Percentiles rank a stretch among this genome's conserved stretches.
Conservation (phyloP, 92 coral and sea anemone genomes). For the Palythoa grandis region DNA sequence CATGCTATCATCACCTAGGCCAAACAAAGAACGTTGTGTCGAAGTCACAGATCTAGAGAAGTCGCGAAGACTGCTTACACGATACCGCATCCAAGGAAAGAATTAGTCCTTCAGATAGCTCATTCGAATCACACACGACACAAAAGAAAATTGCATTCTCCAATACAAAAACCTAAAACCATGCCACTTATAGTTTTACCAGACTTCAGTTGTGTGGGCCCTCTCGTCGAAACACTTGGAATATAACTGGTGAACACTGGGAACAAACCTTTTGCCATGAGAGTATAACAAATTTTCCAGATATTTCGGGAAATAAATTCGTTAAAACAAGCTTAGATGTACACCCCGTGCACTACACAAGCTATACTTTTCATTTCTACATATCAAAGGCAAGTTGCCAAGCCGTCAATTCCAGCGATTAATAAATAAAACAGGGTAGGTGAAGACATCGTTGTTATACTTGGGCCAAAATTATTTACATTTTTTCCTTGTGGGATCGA, state of each 20-base stretch:
- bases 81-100: not conserved
- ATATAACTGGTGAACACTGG: not conserved
- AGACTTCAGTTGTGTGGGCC: conserved; percentile 17
- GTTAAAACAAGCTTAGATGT: not conserved
- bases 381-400: not conserved
- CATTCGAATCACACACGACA: conserved; percentile 11
- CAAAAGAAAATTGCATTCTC: not conserved
- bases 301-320: not conserved
- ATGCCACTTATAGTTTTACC: not conserved
- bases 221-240: not conserved
- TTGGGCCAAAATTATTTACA: not conserved
- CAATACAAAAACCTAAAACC: conserved; percentile 4
- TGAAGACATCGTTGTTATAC: not conserved
- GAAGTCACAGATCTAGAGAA: not conserved
- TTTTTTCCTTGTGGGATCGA: not conserved
- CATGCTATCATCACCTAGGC: conserved; percentile 7
- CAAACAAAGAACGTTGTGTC: conserved; percentile 20
- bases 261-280: conserved; percentile 35
- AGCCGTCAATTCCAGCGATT: conserved; percentile 1
- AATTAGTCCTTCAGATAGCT: not conserved
- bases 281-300: conserved; percentile 1
- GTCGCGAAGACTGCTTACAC: not conserved
- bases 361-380: not conserved
- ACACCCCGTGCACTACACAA: not conserved
- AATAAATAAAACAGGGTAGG: not conserved